phyloP scores from a whole-genome alignment of 2,888 invertebrate species.

The Acronicta leporina region DNA sequence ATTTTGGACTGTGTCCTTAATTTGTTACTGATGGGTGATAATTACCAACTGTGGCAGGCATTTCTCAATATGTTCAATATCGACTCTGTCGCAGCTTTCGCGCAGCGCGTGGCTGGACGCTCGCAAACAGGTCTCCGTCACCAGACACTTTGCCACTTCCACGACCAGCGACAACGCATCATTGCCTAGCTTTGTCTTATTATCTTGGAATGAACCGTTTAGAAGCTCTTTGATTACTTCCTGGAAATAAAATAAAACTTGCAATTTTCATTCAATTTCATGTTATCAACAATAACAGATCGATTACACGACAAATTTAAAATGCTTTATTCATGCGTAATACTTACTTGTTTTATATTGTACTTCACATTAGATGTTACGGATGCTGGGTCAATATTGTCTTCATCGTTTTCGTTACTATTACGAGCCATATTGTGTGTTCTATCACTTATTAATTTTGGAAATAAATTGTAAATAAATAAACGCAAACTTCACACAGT shows the following conservation, averaged over 20 bases:
- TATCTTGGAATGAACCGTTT: conserved; percentile 85
- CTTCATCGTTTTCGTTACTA: conserved; percentile 72
- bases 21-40: too few relatives aligned
- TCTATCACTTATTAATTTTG: conserved; percentile 31
- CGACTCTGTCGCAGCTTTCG: conserved; percentile 82
- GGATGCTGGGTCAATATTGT: conserved; percentile 76
- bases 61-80: conserved; percentile 87
- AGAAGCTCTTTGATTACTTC: conserved; percentile 87
- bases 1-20: too few relatives aligned
- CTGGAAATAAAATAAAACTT: conserved; percentile 64
- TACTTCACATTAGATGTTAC: conserved; percentile 75
- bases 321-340: neutral
- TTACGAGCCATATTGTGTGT: conserved; percentile 70
- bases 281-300: neutral
- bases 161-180: conserved; percentile 86
- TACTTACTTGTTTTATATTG: conserved; percentile 74
- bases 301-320: neutral
- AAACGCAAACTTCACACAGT: conserved; percentile 11
- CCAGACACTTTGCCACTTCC: conserved; percentile 87
- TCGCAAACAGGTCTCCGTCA: conserved; percentile 87
- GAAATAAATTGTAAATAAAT: conserved; percentile 14
- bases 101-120: conserved; percentile 85
- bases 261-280: too few relatives aligned
- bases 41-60: conserved; percentile 88
- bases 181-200: conserved; percentile 88